A percentile compares a stretch with the other conserved stretches of the same genome.
phyloP scores from a whole-genome alignment of 2,113 vertebrate species.

The Nerophis ophidion region DNA sequence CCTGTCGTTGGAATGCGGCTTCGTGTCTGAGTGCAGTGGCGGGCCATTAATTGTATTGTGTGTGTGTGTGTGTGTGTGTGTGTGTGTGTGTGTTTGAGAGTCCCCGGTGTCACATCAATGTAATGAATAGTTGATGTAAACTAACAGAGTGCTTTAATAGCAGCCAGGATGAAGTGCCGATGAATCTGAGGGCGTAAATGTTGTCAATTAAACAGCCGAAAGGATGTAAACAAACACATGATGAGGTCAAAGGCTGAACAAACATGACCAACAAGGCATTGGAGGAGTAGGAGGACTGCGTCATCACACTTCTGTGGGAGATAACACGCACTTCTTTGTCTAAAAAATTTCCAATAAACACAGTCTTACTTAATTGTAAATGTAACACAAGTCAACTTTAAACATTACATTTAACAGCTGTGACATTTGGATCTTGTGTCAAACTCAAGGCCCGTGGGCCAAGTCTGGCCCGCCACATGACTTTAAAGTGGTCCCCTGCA shows the following conservation, averaged over 20 bases:
- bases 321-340: too few relatives aligned
- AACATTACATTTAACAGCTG: too few relatives aligned
- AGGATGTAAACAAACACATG: slow-evolving; percentile 27
- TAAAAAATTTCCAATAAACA: too few relatives aligned
- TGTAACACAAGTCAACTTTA: too few relatives aligned
- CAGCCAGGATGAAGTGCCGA: slow-evolving; percentile 36
- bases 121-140: slow-evolving; percentile 55
- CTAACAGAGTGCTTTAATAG: slow-evolving; percentile 45
- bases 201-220: slow-evolving; percentile 37
- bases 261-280: background rate
- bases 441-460: too few relatives aligned
- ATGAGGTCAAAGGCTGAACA: slow-evolving; percentile 3
- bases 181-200: slow-evolving; percentile 34
- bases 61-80: slow-evolving; percentile 31
- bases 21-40: slow-evolving; percentile 23
- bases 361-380: too few relatives aligned
- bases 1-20: slow-evolving; percentile 4
- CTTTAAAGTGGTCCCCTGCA: too few relatives aligned
- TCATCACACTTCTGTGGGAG: too few relatives aligned
- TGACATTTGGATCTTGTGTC: too few relatives aligned
- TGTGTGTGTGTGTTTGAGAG: slow-evolving; percentile 24
- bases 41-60: slow-evolving; percentile 40
- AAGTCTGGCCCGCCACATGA: too few relatives aligned
- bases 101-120: slow-evolving; percentile 39
- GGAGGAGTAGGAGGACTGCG: too few relatives aligned